phyloP scores from a whole-genome alignment of 1,140 invertebrate genomes.

The Pentalonia nigronervosa region DNA sequence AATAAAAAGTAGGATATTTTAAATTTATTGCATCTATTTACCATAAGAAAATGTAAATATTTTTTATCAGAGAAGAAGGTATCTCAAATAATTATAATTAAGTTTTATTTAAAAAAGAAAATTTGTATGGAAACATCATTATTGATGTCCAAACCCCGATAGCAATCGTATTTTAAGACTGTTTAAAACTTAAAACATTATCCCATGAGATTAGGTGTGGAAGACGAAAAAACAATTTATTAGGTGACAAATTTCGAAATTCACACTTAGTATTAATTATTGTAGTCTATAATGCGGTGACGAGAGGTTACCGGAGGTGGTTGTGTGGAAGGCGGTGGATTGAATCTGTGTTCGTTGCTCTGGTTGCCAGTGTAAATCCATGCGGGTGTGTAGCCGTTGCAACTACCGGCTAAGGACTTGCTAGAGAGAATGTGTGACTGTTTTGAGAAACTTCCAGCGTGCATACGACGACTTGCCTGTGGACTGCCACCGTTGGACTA shows the following conservation, averaged over 20 bases:
- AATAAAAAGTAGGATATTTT: too few relatives aligned
- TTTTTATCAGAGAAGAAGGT: not conserved
- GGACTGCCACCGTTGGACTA: constrained; percentile 48
- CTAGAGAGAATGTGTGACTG: constrained; percentile 30
- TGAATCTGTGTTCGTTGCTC: constrained; percentile 56
- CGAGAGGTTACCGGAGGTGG: constrained; percentile 59
- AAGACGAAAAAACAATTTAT: not conserved
- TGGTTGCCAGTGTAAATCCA: constrained; percentile 42
- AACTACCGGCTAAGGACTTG: constrained; percentile 28
- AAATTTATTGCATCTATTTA: not conserved
- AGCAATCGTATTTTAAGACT: not conserved
- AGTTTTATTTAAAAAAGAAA: not conserved
- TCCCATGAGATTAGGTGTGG: not conserved
- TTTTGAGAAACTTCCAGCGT: constrained; percentile 47
- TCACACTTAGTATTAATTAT: not conserved
- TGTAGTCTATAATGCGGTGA: not conserved
- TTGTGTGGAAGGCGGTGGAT: constrained; percentile 60
- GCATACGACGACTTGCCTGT: constrained; percentile 59
- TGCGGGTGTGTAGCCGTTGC: constrained; percentile 32
- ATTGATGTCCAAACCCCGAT: not conserved
- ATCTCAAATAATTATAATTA: not conserved
- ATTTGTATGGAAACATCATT: not conserved
- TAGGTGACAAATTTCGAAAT: not conserved
- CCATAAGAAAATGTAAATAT: not conserved
- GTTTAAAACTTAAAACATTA: not conserved